These are phyloP conservation scores for Boulengeromyrus knoepffleri DNA, from an alignment of 2,113 vertebrate species.

Conservation along the genomic window DNA sequence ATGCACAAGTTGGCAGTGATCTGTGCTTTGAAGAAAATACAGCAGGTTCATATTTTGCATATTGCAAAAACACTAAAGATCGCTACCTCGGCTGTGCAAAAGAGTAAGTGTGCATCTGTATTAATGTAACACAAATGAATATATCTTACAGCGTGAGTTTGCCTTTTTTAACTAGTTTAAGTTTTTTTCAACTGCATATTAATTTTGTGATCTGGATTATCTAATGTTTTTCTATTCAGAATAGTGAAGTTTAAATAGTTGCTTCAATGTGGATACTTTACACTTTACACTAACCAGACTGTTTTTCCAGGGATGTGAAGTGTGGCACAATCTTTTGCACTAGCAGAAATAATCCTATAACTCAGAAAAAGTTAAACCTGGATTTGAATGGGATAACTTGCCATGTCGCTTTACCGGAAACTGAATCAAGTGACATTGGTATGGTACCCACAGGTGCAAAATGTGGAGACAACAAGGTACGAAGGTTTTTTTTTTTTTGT, in stretches of 20 bases:
- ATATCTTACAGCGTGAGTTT: neutral
- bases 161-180: neutral
- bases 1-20: slow-evolving; percentile 50
- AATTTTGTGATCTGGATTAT: neutral
- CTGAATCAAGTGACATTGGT: slow-evolving; percentile 45
- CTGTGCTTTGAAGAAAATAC: slow-evolving; percentile 62
- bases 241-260: neutral
- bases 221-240: neutral
- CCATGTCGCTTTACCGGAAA: slow-evolving; percentile 38
- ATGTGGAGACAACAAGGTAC: slow-evolving; percentile 71
- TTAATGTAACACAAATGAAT: neutral
- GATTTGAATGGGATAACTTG: slow-evolving; percentile 23
- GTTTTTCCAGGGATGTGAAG: slow-evolving; percentile 52
- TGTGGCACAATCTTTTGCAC: slow-evolving; percentile 73
- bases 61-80: slow-evolving; percentile 55
- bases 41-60: slow-evolving; percentile 47
- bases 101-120: slow-evolving; percentile 48
- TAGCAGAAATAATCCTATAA: slow-evolving; percentile 50
- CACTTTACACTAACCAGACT: neutral
- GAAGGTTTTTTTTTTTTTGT: neutral
- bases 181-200: neutral
- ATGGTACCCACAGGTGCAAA: slow-evolving; percentile 67
- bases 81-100: slow-evolving; percentile 52
- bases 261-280: neutral
- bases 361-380: slow-evolving; percentile 43